phyloP scores from a whole-genome alignment of 2,113 vertebrate genomes.

The Rhynchomys soricoides region DNA sequence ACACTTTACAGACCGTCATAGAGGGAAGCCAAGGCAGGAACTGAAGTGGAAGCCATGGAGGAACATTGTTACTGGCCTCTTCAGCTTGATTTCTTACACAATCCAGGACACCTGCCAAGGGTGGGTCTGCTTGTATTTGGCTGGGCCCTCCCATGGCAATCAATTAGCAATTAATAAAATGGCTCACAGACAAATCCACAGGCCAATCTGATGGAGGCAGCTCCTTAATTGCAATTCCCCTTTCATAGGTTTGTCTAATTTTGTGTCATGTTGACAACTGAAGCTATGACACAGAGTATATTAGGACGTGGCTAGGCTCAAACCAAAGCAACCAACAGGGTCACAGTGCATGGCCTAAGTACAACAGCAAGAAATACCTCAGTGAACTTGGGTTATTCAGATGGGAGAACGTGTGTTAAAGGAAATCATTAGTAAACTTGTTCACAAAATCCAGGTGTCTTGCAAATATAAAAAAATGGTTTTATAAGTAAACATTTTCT shows the following conservation, averaged over 20 bases:
- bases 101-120: background rate
- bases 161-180: background rate
- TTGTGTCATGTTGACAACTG: background rate
- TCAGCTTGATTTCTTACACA: background rate
- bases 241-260: background rate
- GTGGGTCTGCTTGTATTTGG: background rate
- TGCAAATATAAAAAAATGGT: background rate
- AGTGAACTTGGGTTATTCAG: background rate
- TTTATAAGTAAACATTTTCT: constrained; percentile 37
- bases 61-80: background rate
- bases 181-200: background rate
- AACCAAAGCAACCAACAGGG: background rate
- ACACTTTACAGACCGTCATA: background rate
- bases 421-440: constrained; percentile 23
- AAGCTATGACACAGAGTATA: background rate
- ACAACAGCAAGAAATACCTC: background rate
- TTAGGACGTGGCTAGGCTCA: background rate
- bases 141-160: background rate
- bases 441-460: constrained; percentile 8
- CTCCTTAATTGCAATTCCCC: background rate
- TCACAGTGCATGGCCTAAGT: background rate
- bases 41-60: background rate
- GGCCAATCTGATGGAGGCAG: background rate
- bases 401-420: background rate
- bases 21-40: background rate